phyloP scores from a whole-genome alignment of 2,888 invertebrate genomes.

The Xylocampa areola region DNA sequence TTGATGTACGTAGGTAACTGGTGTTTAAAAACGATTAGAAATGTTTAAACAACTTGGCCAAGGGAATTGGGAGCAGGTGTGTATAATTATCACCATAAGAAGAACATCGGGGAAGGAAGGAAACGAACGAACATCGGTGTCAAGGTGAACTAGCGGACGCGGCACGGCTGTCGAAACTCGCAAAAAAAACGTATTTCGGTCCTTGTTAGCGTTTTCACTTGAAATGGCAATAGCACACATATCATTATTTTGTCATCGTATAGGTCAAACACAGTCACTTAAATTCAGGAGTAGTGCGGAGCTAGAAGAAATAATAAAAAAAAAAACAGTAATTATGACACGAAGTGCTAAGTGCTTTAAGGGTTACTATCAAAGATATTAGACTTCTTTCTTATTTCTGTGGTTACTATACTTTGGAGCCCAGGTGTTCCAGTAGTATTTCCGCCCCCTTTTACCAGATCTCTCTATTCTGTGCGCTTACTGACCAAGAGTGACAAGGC shows the following conservation, averaged over 20 bases:
- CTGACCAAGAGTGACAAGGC: too few species aligned
- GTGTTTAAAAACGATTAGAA: constrained; percentile 4
- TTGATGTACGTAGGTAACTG: neutral
- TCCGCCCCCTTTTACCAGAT: too few species aligned
- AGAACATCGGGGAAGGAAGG: constrained; percentile 71
- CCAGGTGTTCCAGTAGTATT: too few species aligned
- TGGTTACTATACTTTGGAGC: too few species aligned
- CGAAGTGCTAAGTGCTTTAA: too few species aligned
- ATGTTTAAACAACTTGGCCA: constrained; percentile 3
- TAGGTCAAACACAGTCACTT: neutral
- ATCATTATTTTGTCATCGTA: constrained; percentile 25
- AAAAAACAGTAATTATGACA: too few species aligned
- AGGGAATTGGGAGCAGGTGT: constrained; percentile 37
- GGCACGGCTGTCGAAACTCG: constrained; percentile 33
- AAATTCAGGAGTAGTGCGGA: neutral
- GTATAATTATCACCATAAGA: constrained; percentile 9
- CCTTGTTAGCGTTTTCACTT: constrained; percentile 49
- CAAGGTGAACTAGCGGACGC: constrained; percentile 66
- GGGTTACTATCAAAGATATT: too few species aligned
- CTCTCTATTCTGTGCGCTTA: too few species aligned
- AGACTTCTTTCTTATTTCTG: too few species aligned
- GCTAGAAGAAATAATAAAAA: too few species aligned
- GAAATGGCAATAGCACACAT: constrained; percentile 48
- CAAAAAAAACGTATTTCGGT: constrained; percentile 40
- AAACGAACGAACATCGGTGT: constrained; percentile 62